Evolutionary conservation across 23 tunicate species (phyloP), one percentile per base, ranked within the genome.

Genomic region (Botrylloides violaceus): DNA sequence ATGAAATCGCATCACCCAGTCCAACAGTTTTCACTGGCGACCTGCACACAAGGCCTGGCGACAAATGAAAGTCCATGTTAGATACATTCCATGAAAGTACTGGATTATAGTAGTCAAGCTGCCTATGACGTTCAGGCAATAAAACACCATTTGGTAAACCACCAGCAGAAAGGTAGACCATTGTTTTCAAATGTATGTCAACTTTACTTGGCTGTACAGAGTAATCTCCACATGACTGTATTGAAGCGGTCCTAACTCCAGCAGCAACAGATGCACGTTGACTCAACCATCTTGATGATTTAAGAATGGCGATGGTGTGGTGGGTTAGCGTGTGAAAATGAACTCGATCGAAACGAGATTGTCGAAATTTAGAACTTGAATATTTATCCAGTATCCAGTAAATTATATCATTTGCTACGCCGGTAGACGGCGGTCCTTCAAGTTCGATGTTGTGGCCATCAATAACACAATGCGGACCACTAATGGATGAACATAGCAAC

Each of bases 1-100:
- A 77, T 6, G 97, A 90, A 22, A 90, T 90, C 2, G 90, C 85
- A 61, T 90, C 97, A 1, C 97, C 97, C 1, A 90, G 80, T 19
- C 97, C 97, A 36, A 90, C 97, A 21, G 97, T 90, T 83, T 90
- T 83, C 0, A 83, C 39, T 0, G 97, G 97, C 32, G 78, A 72
- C 21, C 77, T 65, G 61, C 97, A 90, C 30, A 90, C 85, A 20
- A 90, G 70, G 2, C 74, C 82, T 7, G 97, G 90, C 32, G 86
- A 66, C 30, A 83, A 66, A 50, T 71, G 56, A 70, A 59, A 75
- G 18, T 5, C 58, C 15, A 83, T 36, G 25, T 62, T 74, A 33
- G 34, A 50, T 0, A 30, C 31, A 1, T 60, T 73, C 96, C 96
- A 88, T 2, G 73, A 25, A 7, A 73, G 65, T 3, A 81, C 68